These are phyloP conservation scores for Plebejus anna DNA, from an alignment of 2,888 invertebrate species.

Conservation along the genomic window DNA sequence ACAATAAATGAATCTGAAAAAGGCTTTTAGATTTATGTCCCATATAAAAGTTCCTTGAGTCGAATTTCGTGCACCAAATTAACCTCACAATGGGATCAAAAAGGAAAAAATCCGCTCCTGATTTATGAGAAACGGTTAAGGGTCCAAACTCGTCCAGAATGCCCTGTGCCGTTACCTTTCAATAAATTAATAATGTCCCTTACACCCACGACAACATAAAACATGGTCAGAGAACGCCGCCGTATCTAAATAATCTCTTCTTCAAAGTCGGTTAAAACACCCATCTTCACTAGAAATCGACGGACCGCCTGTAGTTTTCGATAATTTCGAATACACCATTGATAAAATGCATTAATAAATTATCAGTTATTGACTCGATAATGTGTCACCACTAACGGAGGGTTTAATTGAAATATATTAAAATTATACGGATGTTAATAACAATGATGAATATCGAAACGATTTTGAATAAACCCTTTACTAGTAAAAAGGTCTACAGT, in stretches of 20 bases:
- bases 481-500: no score
- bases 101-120: constrained; percentile 2
- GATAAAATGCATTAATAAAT: constrained; percentile 22
- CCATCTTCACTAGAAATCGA: neutral
- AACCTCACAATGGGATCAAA: neutral
- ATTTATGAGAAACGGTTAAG: constrained; percentile 30
- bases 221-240: constrained; percentile 9
- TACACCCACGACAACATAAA: constrained; percentile 17
- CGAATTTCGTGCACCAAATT: constrained; percentile 5
- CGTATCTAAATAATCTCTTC: neutral
- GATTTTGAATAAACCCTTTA: no score
- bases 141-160: constrained; percentile 25
- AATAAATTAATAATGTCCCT: constrained; percentile 7
- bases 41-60: neutral
- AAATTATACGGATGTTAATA: neutral
- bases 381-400: neutral
- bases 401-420: neutral
- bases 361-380: neutral
- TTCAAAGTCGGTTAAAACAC: neutral
- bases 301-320: constrained; percentile 18
- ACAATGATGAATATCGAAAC: neutral
- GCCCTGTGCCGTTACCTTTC: constrained; percentile 23
- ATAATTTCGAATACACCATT: neutral
- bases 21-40: constrained; percentile 3
- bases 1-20: neutral